Conservation (phyloP, 2,888 invertebrate genomes). For the Tipula confusa region DNA sequence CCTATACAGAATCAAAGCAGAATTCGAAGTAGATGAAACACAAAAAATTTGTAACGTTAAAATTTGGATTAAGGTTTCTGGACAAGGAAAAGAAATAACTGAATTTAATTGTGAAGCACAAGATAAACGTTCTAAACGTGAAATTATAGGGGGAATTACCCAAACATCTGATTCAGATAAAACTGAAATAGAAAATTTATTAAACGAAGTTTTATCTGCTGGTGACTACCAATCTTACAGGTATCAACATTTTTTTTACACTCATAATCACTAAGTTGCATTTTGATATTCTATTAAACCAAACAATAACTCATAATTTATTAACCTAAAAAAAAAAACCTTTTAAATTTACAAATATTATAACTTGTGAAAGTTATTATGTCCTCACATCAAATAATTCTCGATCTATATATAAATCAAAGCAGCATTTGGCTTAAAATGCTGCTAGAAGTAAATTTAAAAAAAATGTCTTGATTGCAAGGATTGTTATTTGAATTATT, state of each 20-base stretch:
- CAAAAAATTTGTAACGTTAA: neutral
- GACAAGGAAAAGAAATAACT: neutral
- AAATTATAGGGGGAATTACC: neutral
- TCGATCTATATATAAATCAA: too few species aligned
- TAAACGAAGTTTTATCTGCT: neutral
- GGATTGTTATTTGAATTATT: too few species aligned
- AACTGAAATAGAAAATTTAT: neutral
- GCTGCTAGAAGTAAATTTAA: too few species aligned
- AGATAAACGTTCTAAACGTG: neutral
- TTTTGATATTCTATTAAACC: too few species aligned
- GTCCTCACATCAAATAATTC: too few species aligned
- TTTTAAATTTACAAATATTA: too few species aligned
- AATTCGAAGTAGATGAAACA: conserved; percentile 52
- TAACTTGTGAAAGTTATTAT: too few species aligned
- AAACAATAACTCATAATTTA: too few species aligned
- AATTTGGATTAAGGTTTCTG: neutral
- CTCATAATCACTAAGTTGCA: too few species aligned
- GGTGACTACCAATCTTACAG: neutral
- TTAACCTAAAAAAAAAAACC: too few species aligned
- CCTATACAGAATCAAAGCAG: conserved; percentile 56
- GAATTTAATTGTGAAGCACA: neutral
- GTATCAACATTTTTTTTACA: neutral
- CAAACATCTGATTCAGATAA: neutral
- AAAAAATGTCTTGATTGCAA: too few species aligned
- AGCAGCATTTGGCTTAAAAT: too few species aligned